Base-by-base conservation (phyloP, 2,797 vertebrate species). In the Leptoclinus maculatus region DNA sequence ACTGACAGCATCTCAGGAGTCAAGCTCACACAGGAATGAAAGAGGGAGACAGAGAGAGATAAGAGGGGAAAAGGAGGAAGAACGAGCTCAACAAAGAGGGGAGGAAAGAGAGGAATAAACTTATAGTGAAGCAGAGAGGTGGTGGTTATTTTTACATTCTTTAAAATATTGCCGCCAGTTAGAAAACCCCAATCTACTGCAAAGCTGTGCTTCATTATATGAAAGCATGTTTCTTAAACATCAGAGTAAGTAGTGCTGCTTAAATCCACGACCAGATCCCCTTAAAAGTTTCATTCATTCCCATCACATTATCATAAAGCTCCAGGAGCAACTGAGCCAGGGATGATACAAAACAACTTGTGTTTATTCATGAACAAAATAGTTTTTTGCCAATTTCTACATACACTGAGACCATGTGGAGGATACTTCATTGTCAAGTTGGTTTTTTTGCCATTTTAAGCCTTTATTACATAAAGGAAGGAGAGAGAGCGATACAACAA, bases 1-100 rank as follows among this genome's bases (percentile, higher is more conserved):
- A 16, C 83, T 90, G 92, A 91, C 92, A 90, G 90, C 87, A 77
- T 83, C 89, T 93, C 84, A 83, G 68, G 82, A 93, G 88, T 91
- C 89, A 87, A 57, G 59, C 75, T 88, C 88, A 82, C 84, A 78
- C 53, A 75, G 83, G 83, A 92, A 85, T 71, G 69, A 89, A 84
- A 77, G 79, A 79, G 80, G 73, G 79, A 84, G 87, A 83, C 82
- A 45, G 70, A 53, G 68, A 70, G 45, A 83, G 83, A 90, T 76
- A 83, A 87, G 79, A 77, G 45, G 38, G 59, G 54, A 25, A 71
- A 76, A 21, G 38, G 41, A 56, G 65, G 29, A 51, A 71, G 74
- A 1, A 65, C 21, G 39, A 85, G 60, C 84, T 69, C 63, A 74
- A 85, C 76, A 71, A 80, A 76, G 67, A 82, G 39, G 77, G 79